Base-by-base conservation (phyloP, 2,113 vertebrate species). In the Ameiurus melas region DNA sequence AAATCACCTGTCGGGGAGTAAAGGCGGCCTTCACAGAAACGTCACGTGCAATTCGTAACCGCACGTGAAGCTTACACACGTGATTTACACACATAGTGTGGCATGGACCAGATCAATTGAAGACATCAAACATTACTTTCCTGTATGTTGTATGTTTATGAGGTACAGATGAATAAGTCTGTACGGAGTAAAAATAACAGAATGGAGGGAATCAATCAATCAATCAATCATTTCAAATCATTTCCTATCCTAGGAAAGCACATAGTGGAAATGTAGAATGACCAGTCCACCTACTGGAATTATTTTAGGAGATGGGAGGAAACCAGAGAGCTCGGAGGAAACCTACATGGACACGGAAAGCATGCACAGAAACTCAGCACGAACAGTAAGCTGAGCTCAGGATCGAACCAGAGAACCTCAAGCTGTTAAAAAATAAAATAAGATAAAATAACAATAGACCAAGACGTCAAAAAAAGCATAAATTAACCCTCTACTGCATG, bases 41-140 rank as follows among this genome's bases (percentile, higher is more conserved):
- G 30, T 71, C 70, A 22, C 2, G 1, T 73, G 17, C 30, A 14
- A 16, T 33, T 68, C 16, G 13, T 30, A 30, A 68, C 14, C 66
- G 16, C 33, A 39, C 2, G 13, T 73, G 17, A 39, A 73, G 19
- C 8, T 70, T 70, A 19, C 3, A 33, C 16, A 7, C 1, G 30
- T 17, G 30, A 70, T 16, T 33, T 47, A 47, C 43, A 47, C 43
- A 47, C 6, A 47, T 5, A 47, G 20, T 60, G 96, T 95, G 95
- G 95, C 92, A 93, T 66, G 62, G n/a, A 27, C 62, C 62, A n/a
- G 62, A 66, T 1, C 27, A 66, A 4, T 4, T 66, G n/a, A n/a
- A 27, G 13, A 64, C 25, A 57, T 4, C 3, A n/a, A 60, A 60
- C 5, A 0, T 30, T 68, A 4, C 13, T 68, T 12, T n/a, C n/a